Percentiles rank a stretch among this genome's conserved stretches.
Evolutionary conservation across 2,797 vertebrate genomes (phyloP).

Genomic region (Myiothlypis chrysogaster): DNA sequence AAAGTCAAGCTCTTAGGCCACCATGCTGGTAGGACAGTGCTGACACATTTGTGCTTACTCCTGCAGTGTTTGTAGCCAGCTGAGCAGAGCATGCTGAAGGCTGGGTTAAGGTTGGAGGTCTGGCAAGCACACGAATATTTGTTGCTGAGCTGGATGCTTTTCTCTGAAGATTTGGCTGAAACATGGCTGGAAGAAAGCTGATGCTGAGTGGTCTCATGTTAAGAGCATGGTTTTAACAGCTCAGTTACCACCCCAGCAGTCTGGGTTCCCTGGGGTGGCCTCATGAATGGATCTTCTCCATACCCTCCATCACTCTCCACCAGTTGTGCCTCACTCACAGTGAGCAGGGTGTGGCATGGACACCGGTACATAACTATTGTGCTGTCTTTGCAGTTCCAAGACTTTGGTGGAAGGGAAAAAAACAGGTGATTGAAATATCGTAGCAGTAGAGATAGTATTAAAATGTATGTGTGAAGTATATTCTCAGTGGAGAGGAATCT

Average conservation of each 20-base stretch:
- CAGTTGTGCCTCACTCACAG: background rate
- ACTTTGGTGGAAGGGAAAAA: background rate
- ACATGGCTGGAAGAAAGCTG: background rate
- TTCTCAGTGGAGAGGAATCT: background rate
- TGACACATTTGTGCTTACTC: background rate
- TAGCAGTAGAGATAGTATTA: background rate
- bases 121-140: background rate
- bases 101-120: background rate
- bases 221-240: background rate
- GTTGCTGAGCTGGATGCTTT: background rate
- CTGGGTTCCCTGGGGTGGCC: background rate
- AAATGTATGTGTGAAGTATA: background rate
- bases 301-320: background rate
- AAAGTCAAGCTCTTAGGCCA: background rate
- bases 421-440: background rate
- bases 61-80: background rate
- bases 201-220: accelerated
- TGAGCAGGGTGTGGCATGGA: background rate
- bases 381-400: background rate
- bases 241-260: background rate
- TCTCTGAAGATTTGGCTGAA: background rate
- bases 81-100: background rate
- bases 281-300: background rate
- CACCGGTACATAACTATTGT: background rate
- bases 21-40: background rate